A percentile compares a stretch with the other conserved stretches of the same genome.
phyloP scores from a whole-genome alignment of 1,140 invertebrate species.

The Macrosteles quadrilineatus region DNA sequence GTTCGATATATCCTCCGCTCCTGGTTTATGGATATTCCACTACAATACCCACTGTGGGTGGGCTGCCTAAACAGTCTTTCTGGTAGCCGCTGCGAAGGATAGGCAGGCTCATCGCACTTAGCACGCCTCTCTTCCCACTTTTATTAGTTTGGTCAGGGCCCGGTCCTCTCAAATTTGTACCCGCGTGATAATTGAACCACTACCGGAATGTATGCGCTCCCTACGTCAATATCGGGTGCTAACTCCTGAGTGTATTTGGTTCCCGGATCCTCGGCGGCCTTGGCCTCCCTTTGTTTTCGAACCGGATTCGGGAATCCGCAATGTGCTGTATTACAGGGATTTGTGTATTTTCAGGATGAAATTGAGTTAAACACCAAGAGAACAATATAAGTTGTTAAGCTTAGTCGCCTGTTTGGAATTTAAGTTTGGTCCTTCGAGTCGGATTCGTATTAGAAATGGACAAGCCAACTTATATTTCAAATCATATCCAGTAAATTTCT shows the following conservation, averaged over 20 bases:
- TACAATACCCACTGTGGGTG: constrained; percentile 10
- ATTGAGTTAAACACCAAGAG: no score
- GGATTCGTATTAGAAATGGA: no score
- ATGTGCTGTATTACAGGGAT: no score
- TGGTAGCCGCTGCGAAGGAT: no score
- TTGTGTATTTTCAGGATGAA: no score
- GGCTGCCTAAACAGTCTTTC: background rate
- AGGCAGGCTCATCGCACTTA: background rate
- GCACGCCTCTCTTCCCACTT: background rate
- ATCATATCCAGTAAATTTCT: no score
- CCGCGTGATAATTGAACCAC: constrained; percentile 19
- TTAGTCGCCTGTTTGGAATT: no score
- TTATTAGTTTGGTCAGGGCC: constrained; percentile 25
- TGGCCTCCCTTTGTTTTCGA: no score
- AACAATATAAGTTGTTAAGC: no score
- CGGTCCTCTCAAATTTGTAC: constrained; percentile 15
- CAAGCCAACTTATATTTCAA: no score
- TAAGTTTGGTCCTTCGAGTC: no score
- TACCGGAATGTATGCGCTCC: constrained; percentile 13
- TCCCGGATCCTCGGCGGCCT: background rate
- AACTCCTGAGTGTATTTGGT: constrained; percentile 4
- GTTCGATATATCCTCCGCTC: background rate
- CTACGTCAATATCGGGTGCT: constrained; percentile 1
- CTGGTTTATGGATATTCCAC: constrained; percentile 12
- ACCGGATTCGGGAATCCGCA: no score